Percentiles rank a stretch among this genome's conserved stretches.
phyloP scores from a whole-genome alignment of 2,888 invertebrate genomes.

The Leptinotarsa juncta region DNA sequence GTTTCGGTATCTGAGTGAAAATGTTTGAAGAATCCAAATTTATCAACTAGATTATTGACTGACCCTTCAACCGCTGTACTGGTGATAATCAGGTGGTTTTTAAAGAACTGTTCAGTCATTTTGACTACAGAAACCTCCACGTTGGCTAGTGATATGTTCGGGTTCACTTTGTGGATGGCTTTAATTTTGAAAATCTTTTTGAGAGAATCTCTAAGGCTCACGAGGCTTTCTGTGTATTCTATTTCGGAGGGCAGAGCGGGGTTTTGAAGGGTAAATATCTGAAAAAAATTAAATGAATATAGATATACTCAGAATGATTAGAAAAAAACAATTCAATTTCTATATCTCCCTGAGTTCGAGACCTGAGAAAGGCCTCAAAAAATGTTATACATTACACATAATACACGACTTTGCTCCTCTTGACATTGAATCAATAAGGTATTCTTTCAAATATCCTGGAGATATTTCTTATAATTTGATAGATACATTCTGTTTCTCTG shows the following conservation, averaged over 20 bases:
- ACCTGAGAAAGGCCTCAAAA: too few species aligned
- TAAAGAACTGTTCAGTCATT: slow-evolving; percentile 71
- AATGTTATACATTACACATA: too few species aligned
- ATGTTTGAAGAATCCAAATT: slow-evolving; percentile 54
- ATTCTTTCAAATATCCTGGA: too few species aligned
- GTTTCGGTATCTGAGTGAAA: slow-evolving; percentile 60
- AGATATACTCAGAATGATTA: neutral
- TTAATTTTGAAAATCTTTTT: slow-evolving; percentile 60
- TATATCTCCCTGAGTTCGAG: too few species aligned
- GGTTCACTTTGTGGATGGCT: slow-evolving; percentile 59
- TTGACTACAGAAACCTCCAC: slow-evolving; percentile 73
- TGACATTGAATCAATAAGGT: too few species aligned
- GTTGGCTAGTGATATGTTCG: slow-evolving; percentile 62
- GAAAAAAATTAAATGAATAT: slow-evolving; percentile 46
- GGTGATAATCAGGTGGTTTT: slow-evolving; percentile 57
- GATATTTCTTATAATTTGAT: too few species aligned
- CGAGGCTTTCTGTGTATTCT: slow-evolving; percentile 76
- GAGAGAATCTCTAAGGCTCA: slow-evolving; percentile 59
- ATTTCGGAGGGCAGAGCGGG: slow-evolving; percentile 75
- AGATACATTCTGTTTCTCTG: too few species aligned
- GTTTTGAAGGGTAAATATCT: slow-evolving; percentile 78
- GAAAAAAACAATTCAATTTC: too few species aligned
- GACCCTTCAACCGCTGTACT: slow-evolving; percentile 54
- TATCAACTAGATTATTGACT: slow-evolving; percentile 35
- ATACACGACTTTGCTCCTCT: too few species aligned